These are phyloP conservation scores for Vireo griseus DNA, from an alignment of 2,797 vertebrate species.

Conservation along the genomic window DNA sequence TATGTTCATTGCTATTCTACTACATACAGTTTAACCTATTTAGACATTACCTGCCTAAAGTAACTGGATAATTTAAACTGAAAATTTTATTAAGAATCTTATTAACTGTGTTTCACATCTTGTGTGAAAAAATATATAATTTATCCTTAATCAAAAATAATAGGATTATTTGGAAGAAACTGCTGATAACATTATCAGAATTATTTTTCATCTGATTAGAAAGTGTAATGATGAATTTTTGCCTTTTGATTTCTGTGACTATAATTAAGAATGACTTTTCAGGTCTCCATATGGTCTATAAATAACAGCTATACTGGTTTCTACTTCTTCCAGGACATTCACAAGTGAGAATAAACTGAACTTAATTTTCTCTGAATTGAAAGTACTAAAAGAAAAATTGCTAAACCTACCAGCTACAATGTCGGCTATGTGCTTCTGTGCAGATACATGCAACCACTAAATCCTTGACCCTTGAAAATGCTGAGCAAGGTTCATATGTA, in stretches of 20 bases:
- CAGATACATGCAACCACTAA: not conserved
- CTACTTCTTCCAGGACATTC: not conserved
- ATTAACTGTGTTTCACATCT: not conserved
- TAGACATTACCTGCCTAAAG: conserved; percentile 29
- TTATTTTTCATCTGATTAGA: conserved; percentile 58
- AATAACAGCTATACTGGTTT: not conserved
- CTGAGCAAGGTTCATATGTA: not conserved
- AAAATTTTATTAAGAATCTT: conserved; percentile 56
- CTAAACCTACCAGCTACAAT: not conserved
- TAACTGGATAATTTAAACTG: conserved; percentile 43
- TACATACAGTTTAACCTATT: not conserved
- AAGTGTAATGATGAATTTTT: conserved; percentile 40
- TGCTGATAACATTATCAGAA: conserved; percentile 11
- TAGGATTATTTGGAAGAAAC: conserved; percentile 53
- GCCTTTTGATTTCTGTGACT: conserved; percentile 24
- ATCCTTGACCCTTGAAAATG: not conserved
- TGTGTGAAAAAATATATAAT: conserved; percentile 10
- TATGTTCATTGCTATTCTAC: not conserved
- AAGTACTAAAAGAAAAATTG: not conserved
- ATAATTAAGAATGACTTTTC: conserved; percentile 51
- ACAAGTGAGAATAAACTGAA: not conserved
- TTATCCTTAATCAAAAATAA: conserved; percentile 50
- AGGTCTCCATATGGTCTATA: conserved; percentile 9
- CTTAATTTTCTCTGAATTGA: not conserved
- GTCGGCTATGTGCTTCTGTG: not conserved